Conservation (phyloP, 2,797 vertebrate species). For the Cheirogaleus major region DNA sequence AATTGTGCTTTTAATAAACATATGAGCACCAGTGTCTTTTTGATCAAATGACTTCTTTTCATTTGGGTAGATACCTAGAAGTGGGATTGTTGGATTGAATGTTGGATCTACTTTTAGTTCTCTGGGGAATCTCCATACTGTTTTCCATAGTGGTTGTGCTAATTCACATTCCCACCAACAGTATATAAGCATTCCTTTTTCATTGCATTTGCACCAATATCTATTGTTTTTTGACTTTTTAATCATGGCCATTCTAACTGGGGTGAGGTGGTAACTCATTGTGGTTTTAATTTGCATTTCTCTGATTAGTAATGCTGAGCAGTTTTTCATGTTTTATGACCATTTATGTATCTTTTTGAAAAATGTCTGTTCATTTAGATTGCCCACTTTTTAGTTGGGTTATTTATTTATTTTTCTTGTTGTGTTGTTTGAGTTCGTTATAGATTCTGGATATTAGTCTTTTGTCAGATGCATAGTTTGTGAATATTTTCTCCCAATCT, state of each 20-base stretch:
- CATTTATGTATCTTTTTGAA: neutral
- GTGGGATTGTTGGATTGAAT: neutral
- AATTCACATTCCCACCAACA: neutral
- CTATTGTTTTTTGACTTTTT: neutral
- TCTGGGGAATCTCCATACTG: neutral
- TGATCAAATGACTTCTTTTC: neutral
- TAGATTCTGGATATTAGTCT: neutral
- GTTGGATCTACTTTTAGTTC: neutral
- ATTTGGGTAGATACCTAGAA: neutral
- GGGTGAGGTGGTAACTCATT: neutral
- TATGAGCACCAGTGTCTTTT: neutral
- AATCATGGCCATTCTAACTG: neutral
- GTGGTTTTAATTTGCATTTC: neutral
- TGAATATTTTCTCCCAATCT: neutral
- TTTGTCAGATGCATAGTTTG: neutral
- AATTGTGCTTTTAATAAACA: neutral
- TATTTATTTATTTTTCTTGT: neutral
- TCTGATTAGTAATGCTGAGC: neutral
- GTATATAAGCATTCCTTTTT: neutral
- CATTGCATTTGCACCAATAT: neutral
- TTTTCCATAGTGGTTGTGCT: neutral
- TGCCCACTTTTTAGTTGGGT: neutral
- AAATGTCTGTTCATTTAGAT: neutral
- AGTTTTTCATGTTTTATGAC: neutral
- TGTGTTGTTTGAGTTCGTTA: neutral